These are phyloP conservation scores for Vespertilio murinus DNA, from an alignment of 2,797 vertebrate genomes.

Conservation along the genomic window DNA sequence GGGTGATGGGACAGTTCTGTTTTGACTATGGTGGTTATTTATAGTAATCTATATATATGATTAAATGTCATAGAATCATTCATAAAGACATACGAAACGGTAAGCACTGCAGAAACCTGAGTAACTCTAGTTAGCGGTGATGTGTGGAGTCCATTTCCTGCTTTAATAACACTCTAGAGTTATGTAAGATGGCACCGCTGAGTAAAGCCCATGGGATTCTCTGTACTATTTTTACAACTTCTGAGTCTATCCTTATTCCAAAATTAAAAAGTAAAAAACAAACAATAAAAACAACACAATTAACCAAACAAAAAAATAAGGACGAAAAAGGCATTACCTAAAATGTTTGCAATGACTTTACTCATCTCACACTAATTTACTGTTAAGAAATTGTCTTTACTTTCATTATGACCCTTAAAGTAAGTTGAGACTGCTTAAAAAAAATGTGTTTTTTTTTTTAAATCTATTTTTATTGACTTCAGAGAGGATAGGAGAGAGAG, in stretches of 20 bases:
- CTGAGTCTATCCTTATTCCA: background rate
- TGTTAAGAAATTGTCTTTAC: constrained; percentile 1
- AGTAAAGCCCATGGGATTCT: background rate
- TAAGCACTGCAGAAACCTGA: background rate
- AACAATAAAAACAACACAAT: background rate
- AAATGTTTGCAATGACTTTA: background rate
- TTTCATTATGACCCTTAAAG: background rate
- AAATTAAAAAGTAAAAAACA: background rate
- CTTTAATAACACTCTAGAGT: background rate
- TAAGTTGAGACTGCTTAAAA: background rate
- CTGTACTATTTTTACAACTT: background rate
- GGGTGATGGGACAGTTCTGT: background rate
- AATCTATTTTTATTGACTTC: background rate
- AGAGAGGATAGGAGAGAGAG: background rate
- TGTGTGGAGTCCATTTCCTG: background rate
- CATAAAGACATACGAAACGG: background rate
- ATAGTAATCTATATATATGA: background rate
- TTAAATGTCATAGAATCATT: background rate
- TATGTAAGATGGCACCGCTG: background rate
- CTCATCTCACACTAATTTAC: background rate
- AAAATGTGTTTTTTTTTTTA: background rate
- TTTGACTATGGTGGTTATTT: background rate
- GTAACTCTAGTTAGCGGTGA: background rate
- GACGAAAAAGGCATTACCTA: background rate
- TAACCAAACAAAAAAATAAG: background rate